Evolutionary conservation across 2,888 invertebrate species (phyloP).

Genomic region (Amphipyra tragopoginis): DNA sequence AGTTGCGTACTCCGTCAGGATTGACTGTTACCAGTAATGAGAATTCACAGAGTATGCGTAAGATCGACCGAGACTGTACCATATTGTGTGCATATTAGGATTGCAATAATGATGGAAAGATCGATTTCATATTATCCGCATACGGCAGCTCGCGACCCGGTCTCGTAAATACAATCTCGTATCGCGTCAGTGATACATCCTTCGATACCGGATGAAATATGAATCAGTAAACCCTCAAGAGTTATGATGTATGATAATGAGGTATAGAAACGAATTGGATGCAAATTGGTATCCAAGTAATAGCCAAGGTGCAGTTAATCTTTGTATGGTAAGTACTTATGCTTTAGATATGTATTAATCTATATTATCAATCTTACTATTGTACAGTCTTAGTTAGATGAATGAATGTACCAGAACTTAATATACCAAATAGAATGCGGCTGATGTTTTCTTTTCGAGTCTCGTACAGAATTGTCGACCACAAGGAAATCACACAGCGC

Average conservation of each 20-base stretch:
- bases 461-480: constrained; percentile 73
- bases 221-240: constrained; percentile 76
- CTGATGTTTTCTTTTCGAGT: constrained; percentile 44
- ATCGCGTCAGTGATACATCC: constrained; percentile 81
- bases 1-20: constrained; percentile 26
- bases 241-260: constrained; percentile 82
- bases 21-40: constrained; percentile 45
- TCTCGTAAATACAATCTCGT: constrained; percentile 83
- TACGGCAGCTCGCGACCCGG: constrained; percentile 73
- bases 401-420: constrained; percentile 12
- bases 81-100: constrained; percentile 69
- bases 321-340: constrained; percentile 48
- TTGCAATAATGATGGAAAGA: constrained; percentile 70
- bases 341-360: constrained; percentile 40
- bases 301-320: constrained; percentile 69
- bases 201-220: constrained; percentile 84
- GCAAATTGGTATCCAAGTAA: constrained; percentile 68
- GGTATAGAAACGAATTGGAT: constrained; percentile 65
- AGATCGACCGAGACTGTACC: constrained; percentile 64
- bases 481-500: constrained; percentile 79
- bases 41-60: constrained; percentile 51
- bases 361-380: constrained; percentile 40
- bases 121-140: constrained; percentile 72
- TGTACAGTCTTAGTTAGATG: constrained; percentile 17
- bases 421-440: constrained; percentile 4